Conservation (phyloP, 2,888 invertebrate genomes). For the Thereva nobilitata region DNA sequence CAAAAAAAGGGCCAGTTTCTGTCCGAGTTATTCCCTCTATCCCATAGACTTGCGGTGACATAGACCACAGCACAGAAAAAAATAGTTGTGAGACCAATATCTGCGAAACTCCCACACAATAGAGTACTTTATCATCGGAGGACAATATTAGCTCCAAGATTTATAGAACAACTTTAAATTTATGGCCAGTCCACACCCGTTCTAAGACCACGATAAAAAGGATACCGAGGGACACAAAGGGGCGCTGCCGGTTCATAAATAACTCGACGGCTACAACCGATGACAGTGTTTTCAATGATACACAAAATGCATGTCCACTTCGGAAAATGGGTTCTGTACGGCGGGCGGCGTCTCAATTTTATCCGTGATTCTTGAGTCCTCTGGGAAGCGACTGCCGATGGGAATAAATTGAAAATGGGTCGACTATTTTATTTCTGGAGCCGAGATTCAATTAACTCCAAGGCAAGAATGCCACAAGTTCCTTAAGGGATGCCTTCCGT, state of each 20-base stretch:
- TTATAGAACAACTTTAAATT: slow-evolving; percentile 42
- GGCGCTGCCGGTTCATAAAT: slow-evolving; percentile 25
- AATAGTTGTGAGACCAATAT: slow-evolving; percentile 22
- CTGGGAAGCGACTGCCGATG: too few relatives aligned
- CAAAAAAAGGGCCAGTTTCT: too few relatives aligned
- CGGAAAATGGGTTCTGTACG: background rate
- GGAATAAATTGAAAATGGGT: too few relatives aligned
- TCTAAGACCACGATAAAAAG: slow-evolving; percentile 26
- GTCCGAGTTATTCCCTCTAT: background rate
- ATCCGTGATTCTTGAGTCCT: too few relatives aligned
- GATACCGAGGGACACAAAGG: slow-evolving; percentile 1
- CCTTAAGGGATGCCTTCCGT: too few relatives aligned
- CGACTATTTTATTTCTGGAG: too few relatives aligned
- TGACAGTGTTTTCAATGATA: slow-evolving; percentile 35
- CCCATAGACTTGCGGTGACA: slow-evolving; percentile 22
- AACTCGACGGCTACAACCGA: slow-evolving; percentile 19
- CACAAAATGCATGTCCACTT: slow-evolving; percentile 29
- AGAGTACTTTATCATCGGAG: slow-evolving; percentile 38
- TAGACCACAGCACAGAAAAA: slow-evolving; percentile 23
- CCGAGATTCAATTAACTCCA: too few relatives aligned
- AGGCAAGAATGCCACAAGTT: too few relatives aligned
- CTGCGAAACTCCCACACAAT: slow-evolving; percentile 25
- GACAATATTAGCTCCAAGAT: slow-evolving; percentile 41
- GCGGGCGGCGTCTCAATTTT: too few relatives aligned
- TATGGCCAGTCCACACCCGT: slow-evolving; percentile 33